Percentiles rank a stretch among this genome's conserved stretches.
Evolutionary conservation across 2,797 vertebrate species (phyloP).

Genomic region (Paratrypauchen microcephalus): DNA sequence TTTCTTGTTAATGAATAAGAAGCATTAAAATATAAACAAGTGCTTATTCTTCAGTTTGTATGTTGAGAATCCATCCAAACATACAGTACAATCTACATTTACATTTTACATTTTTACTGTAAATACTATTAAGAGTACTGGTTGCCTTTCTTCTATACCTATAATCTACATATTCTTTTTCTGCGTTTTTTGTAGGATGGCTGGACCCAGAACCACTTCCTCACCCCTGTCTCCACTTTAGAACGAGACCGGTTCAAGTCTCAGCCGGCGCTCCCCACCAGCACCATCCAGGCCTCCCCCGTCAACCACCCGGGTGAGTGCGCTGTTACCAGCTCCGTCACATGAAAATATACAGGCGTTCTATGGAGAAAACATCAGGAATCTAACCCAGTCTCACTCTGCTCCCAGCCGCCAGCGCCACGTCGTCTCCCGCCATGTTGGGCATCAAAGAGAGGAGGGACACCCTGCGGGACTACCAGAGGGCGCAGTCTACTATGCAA

Average conservation of each 20-base stretch:
- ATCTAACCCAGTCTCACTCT: slow-evolving; percentile 34
- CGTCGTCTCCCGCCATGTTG: slow-evolving; percentile 92
- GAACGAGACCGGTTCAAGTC: slow-evolving; percentile 95
- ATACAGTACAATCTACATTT: too few species aligned
- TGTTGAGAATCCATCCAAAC: too few species aligned
- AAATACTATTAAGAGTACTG: neutral
- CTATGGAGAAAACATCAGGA: slow-evolving; percentile 50
- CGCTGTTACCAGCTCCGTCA: neutral
- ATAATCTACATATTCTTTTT: slow-evolving; percentile 7
- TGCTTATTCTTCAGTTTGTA: neutral
- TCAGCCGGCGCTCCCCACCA: slow-evolving; percentile 89
- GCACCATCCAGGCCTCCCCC: slow-evolving; percentile 91
- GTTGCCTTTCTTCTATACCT: neutral
- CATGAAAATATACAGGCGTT: slow-evolving; percentile 29
- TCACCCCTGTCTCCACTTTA: slow-evolving; percentile 94
- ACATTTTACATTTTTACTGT: neutral
- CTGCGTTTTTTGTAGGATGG: slow-evolving; percentile 82
- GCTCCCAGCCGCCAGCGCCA: slow-evolving; percentile 88
- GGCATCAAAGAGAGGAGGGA: slow-evolving; percentile 89
- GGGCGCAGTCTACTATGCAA: slow-evolving; percentile 92
- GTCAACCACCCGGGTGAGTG: slow-evolving; percentile 90
- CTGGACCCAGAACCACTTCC: slow-evolving; percentile 99
- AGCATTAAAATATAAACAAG: too few species aligned
- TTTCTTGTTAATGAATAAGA: too few species aligned
- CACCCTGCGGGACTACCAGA: slow-evolving; percentile 84